These are phyloP conservation scores for Drosophila sproati DNA, from an alignment of 1,140 invertebrate species.

Conservation along the genomic window DNA sequence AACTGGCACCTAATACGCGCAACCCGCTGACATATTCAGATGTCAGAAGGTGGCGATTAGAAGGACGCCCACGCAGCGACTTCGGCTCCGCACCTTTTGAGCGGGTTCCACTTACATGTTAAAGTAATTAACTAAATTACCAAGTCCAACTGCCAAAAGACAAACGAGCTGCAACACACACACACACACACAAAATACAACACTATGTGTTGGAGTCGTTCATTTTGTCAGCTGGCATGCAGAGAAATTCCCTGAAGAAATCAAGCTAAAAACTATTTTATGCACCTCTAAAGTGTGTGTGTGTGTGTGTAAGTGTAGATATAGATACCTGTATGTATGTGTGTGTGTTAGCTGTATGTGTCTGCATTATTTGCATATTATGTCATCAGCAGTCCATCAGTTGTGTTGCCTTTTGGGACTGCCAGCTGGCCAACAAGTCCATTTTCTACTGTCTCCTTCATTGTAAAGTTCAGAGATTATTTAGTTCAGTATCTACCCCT, in stretches of 20 bases:
- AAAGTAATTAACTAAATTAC: conserved; percentile 84
- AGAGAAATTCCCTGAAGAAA: conserved; percentile 75
- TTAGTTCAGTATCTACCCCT: conserved; percentile 13
- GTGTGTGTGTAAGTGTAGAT: conserved; percentile 33
- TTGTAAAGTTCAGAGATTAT: conserved; percentile 76
- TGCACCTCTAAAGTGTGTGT: conserved; percentile 35
- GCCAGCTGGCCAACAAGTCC: conserved; percentile 56
- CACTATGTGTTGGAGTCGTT: conserved; percentile 11
- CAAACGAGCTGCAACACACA: conserved; percentile 54
- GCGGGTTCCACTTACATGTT: conserved; percentile 57
- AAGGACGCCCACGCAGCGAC: conserved; percentile 6
- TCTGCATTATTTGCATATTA: conserved; percentile 76
- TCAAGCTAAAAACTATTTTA: conserved; percentile 81
- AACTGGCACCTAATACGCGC: conserved; percentile 64
- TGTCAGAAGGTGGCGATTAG: conserved; percentile 51
- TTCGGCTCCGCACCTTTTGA: conserved; percentile 43
- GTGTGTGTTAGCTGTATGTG: conserved; percentile 50
- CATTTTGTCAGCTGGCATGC: conserved; percentile 32
- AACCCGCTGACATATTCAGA: conserved; percentile 43
- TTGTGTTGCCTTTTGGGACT: conserved; percentile 68
- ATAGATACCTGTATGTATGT: conserved; percentile 8
- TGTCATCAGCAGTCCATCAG: conserved; percentile 79
- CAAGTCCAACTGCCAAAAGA: conserved; percentile 50
- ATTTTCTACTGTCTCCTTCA: conserved; percentile 22
- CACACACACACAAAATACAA: conserved; percentile 15